Percentiles rank a stretch among this genome's conserved stretches.
Conservation (phyloP, 1,140 invertebrate species). For the Eueides isabella region DNA sequence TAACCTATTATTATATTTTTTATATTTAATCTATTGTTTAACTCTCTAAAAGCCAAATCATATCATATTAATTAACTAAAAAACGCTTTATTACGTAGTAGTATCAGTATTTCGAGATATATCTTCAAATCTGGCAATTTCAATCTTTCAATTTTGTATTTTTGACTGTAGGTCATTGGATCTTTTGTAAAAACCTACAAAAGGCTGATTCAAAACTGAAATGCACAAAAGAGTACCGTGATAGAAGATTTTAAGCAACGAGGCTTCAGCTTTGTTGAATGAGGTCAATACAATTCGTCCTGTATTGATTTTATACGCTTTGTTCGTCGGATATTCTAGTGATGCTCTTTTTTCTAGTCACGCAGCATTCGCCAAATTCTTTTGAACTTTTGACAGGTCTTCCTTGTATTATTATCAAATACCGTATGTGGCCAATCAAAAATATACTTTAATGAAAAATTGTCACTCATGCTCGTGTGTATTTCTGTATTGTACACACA, state of each 20-base stretch:
- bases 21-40: too few relatives aligned
- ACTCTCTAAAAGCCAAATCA: too few relatives aligned
- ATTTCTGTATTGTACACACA: too few relatives aligned
- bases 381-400: neutral
- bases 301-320: conserved; percentile 26
- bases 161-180: neutral
- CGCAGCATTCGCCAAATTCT: neutral
- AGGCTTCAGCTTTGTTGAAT: conserved; percentile 23
- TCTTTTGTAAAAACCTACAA: neutral
- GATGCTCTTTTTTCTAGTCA: conserved; percentile 6
- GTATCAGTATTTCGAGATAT: neutral
- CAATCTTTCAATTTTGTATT: neutral
- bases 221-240: conserved; percentile 3
- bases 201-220: conserved; percentile 18
- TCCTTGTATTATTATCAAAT: neutral
- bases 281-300: conserved; percentile 21
- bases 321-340: conserved; percentile 7
- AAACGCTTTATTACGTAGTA: neutral
- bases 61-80: too few relatives aligned
- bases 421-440: neutral
- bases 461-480: too few relatives aligned
- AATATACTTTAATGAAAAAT: too few relatives aligned
- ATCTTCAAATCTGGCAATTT: neutral
- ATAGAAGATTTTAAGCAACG: conserved; percentile 20
- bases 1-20: too few relatives aligned